Base-by-base conservation (phyloP, 2,113 vertebrate genomes). In the Ptyas mucosa region DNA sequence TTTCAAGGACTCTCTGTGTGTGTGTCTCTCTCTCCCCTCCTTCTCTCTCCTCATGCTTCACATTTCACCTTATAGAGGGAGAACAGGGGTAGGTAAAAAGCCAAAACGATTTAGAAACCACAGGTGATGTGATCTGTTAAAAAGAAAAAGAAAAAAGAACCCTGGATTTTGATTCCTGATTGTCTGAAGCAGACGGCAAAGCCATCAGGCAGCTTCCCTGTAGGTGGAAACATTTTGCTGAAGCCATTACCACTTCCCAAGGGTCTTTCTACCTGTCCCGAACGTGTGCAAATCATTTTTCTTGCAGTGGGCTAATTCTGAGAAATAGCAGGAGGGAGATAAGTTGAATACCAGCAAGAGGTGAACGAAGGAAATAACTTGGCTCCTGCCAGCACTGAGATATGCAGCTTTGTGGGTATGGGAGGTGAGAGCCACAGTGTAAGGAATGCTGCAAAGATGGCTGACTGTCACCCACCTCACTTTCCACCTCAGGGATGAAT, bases 161-260 rank as follows among this genome's bases (percentile, higher is more conserved):
- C 89, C 89, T 93, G 94, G 95, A 94, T 94, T 97, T 96, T 94
- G 95, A 94, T 88, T 0, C 14, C 61, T 39, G 92, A 93, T 93
- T 98, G 97, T 97, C 93, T 91, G 93, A 96, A 95, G 96, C 98
- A 98, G 96, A 97, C 98, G 98, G 97, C 96, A 95, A 97, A 97
- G 93, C 97, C 97, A 98, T 98, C 97, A 98, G 97, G 34, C 97
- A 96, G 96, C 95, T 96, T 0, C 93, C 94, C 95, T 92, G 94
- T 96, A 97, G 96, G 96, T 97, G 97, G 97, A 97, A 98, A 96
- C 97, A 97, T 97, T 98, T 97, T 98, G 98, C 96, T 97, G 97
- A 97, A 98, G 94, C 95, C 96, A 97, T 98, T 97, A 97, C 93
- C 87, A 88, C 94, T 97, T 75, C 96, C 96, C 97, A 21, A 93